These are phyloP conservation scores for Copsychus sechellarum DNA, from an alignment of 2,113 vertebrate genomes.

Conservation along the genomic window DNA sequence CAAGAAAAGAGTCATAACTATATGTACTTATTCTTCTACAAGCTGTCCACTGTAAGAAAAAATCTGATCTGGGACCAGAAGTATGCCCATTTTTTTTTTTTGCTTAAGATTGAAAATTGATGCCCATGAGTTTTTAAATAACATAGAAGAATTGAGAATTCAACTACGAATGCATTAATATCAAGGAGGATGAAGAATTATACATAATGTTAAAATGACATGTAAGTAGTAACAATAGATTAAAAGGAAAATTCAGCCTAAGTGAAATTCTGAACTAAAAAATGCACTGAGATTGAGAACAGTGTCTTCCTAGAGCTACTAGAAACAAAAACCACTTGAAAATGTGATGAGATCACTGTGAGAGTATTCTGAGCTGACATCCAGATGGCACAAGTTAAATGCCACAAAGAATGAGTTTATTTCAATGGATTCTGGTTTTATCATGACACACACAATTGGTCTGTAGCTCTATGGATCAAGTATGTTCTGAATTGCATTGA, in stretches of 20 bases:
- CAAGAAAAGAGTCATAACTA: not conserved
- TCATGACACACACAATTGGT: not conserved
- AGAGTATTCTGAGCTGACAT: not conserved
- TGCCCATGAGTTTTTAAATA: not conserved
- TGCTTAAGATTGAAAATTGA: not conserved
- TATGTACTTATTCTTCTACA: not conserved
- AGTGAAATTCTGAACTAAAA: not conserved
- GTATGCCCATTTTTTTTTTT: not conserved
- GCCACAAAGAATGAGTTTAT: not conserved
- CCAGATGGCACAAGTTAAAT: not conserved
- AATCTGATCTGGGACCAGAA: not conserved
- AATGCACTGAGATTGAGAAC: not conserved
- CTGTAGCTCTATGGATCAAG: not conserved
- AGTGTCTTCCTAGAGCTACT: not conserved
- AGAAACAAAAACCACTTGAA: not conserved
- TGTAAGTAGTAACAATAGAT: not conserved
- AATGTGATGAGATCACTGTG: not conserved
- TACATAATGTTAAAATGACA: not conserved
- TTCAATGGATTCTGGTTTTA: not conserved
- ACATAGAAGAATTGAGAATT: not conserved
- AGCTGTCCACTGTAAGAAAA: not conserved
- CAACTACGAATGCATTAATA: not conserved
- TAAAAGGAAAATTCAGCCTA: not conserved
- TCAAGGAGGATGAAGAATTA: not conserved
- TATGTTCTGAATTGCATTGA: not conserved